A percentile compares a stretch with the other conserved stretches of the same genome.
phyloP scores from a whole-genome alignment of 2,888 invertebrate genomes.

The Conchocele bisecta region DNA sequence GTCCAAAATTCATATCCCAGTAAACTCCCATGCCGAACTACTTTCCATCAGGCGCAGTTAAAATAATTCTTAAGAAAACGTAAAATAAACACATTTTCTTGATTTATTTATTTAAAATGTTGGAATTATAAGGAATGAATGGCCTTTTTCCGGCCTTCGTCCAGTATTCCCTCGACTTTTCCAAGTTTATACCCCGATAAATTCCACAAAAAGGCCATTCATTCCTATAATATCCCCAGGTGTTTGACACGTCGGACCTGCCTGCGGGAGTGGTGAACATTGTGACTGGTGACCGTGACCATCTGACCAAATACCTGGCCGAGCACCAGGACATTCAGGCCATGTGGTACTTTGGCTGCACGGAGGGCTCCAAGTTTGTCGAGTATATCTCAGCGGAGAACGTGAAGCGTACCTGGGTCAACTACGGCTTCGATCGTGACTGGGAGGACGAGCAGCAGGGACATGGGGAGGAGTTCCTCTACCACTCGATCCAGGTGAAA shows the following conservation, averaged over 20 bases:
- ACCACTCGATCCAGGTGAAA: conserved; percentile 82
- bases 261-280: conserved; percentile 84
- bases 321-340: conserved; percentile 83
- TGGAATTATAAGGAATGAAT: too few species aligned
- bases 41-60: too few species aligned
- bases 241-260: conserved; percentile 83
- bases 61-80: too few species aligned
- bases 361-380: conserved; percentile 82
- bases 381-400: conserved; percentile 82
- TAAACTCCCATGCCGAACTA: too few species aligned
- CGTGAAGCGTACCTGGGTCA: conserved; percentile 83
- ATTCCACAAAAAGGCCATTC: too few species aligned
- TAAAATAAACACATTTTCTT: too few species aligned
- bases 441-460: conserved; percentile 78
- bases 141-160: too few species aligned
- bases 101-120: too few species aligned
- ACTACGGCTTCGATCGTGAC: conserved; percentile 79
- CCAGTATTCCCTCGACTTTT: too few species aligned
- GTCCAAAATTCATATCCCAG: too few species aligned
- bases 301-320: conserved; percentile 80
- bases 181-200: too few species aligned
- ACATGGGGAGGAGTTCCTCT: conserved; percentile 82
- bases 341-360: conserved; percentile 82
- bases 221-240: conserved; percentile 67
- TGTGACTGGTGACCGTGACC: conserved; percentile 81